Percentiles rank a stretch among this genome's conserved stretches.
phyloP scores from a whole-genome alignment of 2,113 vertebrate genomes.

The Conger conger region DNA sequence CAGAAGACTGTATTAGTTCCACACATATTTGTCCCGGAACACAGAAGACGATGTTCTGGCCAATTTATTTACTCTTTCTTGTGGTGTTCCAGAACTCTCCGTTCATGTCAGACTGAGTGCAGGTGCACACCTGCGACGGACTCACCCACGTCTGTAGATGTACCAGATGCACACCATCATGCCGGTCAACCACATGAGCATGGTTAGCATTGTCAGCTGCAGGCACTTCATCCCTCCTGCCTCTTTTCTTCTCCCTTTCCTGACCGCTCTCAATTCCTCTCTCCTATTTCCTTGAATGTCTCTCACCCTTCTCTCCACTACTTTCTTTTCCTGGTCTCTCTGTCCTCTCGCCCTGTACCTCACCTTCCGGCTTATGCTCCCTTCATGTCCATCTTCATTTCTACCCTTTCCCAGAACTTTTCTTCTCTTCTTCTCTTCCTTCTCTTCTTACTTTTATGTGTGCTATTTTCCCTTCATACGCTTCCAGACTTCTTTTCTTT shows the following conservation, averaged over 20 bases:
- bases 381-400: slow-evolving; percentile 4
- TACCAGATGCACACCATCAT: slow-evolving; percentile 54
- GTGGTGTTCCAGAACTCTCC: neutral
- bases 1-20: neutral
- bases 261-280: neutral
- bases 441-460: slow-evolving; percentile 22
- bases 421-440: neutral
- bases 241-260: neutral
- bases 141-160: slow-evolving; percentile 50
- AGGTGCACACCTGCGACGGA: neutral
- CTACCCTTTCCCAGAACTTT: neutral
- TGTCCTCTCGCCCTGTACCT: neutral
- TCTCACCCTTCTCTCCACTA: neutral
- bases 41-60: neutral
- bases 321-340: neutral
- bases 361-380: neutral
- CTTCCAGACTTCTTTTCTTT: neutral
- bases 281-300: neutral
- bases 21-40: neutral
- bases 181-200: slow-evolving; percentile 50
- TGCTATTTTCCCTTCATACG: neutral
- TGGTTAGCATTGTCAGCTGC: slow-evolving; percentile 40
- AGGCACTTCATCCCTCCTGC: neutral
- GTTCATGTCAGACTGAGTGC: neutral
- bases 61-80: neutral